A percentile compares a stretch with the other conserved stretches of the same genome.
phyloP scores from a whole-genome alignment of 2,888 invertebrate genomes.

The Caenorhabditis panamensis region DNA sequence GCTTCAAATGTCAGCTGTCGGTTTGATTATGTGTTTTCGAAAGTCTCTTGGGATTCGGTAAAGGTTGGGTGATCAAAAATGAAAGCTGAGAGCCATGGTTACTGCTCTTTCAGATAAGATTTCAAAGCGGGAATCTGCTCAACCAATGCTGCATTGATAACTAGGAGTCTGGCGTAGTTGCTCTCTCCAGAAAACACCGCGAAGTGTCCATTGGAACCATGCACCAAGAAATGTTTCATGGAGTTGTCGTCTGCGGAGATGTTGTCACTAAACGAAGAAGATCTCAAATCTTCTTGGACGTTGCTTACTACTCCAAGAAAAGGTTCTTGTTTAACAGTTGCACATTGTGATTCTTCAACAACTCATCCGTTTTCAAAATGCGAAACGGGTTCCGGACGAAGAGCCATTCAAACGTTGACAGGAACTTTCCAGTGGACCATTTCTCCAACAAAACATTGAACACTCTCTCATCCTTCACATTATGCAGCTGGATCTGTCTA shows the following conservation, averaged over 20 bases:
- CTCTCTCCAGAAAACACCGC: not conserved
- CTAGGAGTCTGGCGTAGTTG: not conserved
- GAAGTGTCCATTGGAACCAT: not conserved
- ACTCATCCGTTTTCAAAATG: too few relatives aligned
- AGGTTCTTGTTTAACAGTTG: not conserved
- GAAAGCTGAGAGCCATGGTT: too few relatives aligned
- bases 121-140: not conserved
- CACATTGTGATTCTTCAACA: not conserved
- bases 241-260: not conserved
- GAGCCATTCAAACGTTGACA: too few relatives aligned
- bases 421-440: too few relatives aligned
- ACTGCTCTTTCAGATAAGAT: not conserved
- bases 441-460: slow-evolving; percentile 12
- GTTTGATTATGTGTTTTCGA: too few relatives aligned
- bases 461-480: slow-evolving; percentile 14
- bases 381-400: too few relatives aligned
- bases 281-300: not conserved
- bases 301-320: not conserved
- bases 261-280: not conserved
- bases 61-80: too few relatives aligned
- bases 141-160: not conserved
- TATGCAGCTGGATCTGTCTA: slow-evolving; percentile 17
- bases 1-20: too few relatives aligned
- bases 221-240: not conserved
- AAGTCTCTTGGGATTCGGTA: too few relatives aligned